These are phyloP conservation scores for Belgica antarctica DNA, from an alignment of 2,888 invertebrate genomes.

Conservation along the genomic window DNA sequence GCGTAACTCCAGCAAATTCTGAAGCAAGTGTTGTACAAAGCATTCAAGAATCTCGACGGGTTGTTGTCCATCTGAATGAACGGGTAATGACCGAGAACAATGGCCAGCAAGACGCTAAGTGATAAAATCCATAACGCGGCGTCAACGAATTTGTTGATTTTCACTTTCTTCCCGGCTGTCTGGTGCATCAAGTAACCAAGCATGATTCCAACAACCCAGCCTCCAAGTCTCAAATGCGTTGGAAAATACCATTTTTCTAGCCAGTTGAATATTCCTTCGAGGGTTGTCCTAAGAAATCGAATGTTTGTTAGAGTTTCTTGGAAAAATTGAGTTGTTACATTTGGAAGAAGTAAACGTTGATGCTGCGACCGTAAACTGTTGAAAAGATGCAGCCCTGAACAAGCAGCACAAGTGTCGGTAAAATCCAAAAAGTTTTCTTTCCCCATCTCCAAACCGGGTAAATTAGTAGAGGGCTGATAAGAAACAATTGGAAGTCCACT, in stretches of 20 bases:
- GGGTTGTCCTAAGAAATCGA: too few relatives aligned
- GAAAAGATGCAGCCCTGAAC: too few relatives aligned
- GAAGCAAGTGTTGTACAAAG: neutral
- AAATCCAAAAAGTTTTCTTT: neutral
- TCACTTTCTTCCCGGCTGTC: neutral
- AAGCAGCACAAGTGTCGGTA: neutral
- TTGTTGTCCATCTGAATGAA: neutral
- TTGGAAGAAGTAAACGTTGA: neutral
- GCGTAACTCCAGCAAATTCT: neutral
- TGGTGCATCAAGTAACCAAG: conserved; percentile 31
- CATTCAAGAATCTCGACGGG: neutral
- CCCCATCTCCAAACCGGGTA: neutral
- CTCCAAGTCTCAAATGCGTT: conserved; percentile 53
- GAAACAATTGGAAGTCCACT: conserved; percentile 48
- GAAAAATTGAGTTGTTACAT: too few relatives aligned
- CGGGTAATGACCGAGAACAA: neutral
- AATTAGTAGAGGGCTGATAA: neutral
- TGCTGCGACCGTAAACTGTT: too few relatives aligned
- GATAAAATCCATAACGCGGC: neutral
- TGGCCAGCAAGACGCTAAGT: neutral
- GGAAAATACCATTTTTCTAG: conserved; percentile 57
- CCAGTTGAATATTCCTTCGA: too few relatives aligned
- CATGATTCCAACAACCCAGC: conserved; percentile 54
- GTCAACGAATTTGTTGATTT: conserved; percentile 44
- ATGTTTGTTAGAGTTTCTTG: too few relatives aligned